These are phyloP conservation scores for Pelobates cultripes DNA, from an alignment of 2,797 vertebrate genomes.

Conservation along the genomic window DNA sequence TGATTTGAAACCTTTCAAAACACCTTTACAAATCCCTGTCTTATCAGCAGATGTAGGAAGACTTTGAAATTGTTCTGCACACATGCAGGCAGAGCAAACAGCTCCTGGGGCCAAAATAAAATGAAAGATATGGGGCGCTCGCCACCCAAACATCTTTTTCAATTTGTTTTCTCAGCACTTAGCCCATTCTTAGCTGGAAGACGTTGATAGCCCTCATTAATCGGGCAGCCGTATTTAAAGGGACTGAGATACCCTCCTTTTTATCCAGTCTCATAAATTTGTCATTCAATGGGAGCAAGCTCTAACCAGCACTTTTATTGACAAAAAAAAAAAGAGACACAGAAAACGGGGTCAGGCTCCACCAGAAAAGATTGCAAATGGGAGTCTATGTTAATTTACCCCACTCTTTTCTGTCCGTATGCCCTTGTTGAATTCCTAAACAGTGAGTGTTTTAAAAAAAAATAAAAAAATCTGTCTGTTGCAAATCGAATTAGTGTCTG, in stretches of 20 bases:
- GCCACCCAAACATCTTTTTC: neutral
- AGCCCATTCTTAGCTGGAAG: conserved; percentile 13
- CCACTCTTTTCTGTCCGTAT: conserved; percentile 49
- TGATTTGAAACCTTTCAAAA: conserved; percentile 37
- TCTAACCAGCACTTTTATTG: conserved; percentile 36
- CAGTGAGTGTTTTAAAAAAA: conserved; percentile 67
- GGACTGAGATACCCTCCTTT: conserved; percentile 60
- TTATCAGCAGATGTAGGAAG: conserved; percentile 47
- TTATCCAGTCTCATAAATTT: conserved; percentile 56
- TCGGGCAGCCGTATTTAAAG: conserved; percentile 64
- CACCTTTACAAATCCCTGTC: conserved; percentile 31
- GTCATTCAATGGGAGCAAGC: conserved; percentile 59
- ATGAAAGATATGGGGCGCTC: neutral
- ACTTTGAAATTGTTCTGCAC: conserved; percentile 22
- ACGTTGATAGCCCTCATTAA: conserved; percentile 56
- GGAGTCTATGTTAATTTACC: conserved; percentile 52
- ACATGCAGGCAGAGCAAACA: conserved; percentile 38
- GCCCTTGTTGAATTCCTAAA: conserved; percentile 63
- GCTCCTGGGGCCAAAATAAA: conserved; percentile 4
- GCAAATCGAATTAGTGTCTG: conserved; percentile 68
- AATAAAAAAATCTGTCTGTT: conserved; percentile 66
- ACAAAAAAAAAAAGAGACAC: neutral
- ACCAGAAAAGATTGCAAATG: conserved; percentile 44
- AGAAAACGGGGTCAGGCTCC: conserved; percentile 36
- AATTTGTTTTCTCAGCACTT: conserved; percentile 14